These are phyloP conservation scores for Drosophila percnosoma DNA, from an alignment of 2,888 invertebrate species.

Conservation along the genomic window DNA sequence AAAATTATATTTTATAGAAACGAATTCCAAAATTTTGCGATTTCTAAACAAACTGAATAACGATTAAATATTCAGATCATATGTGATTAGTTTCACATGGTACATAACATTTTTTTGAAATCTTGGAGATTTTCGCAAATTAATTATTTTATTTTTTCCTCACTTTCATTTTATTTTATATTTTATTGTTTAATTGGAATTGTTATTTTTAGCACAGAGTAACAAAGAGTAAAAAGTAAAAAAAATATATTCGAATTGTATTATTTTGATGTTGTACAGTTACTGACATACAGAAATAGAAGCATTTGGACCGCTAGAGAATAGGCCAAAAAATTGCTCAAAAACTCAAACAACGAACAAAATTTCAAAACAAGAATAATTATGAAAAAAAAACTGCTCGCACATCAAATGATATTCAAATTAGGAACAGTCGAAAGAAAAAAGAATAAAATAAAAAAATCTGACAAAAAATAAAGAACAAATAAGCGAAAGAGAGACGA, in stretches of 20 bases:
- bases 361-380: slow-evolving; percentile 39
- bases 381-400: slow-evolving; percentile 22
- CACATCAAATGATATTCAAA: slow-evolving; percentile 67
- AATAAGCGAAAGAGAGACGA: slow-evolving; percentile 15
- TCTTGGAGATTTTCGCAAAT: not conserved
- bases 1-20: not conserved
- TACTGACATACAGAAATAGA: not conserved
- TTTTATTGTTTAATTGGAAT: not conserved
- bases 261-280: not conserved
- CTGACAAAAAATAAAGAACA: slow-evolving; percentile 17
- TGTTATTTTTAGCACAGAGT: not conserved
- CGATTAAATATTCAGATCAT: not conserved
- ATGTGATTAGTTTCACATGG: not conserved
- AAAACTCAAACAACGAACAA: slow-evolving; percentile 11
- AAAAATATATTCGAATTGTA: not conserved
- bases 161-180: not conserved
- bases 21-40: not conserved
- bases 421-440: slow-evolving; percentile 57
- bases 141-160: not conserved
- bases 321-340: not conserved
- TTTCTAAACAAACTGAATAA: not conserved
- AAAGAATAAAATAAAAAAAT: not conserved
- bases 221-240: not conserved
- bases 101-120: too few relatives aligned
- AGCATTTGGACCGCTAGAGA: not conserved